A percentile compares a stretch with the other conserved stretches of the same genome.
Evolutionary conservation across 2,888 invertebrate genomes (phyloP).

Genomic region (Abscondita cerata): DNA sequence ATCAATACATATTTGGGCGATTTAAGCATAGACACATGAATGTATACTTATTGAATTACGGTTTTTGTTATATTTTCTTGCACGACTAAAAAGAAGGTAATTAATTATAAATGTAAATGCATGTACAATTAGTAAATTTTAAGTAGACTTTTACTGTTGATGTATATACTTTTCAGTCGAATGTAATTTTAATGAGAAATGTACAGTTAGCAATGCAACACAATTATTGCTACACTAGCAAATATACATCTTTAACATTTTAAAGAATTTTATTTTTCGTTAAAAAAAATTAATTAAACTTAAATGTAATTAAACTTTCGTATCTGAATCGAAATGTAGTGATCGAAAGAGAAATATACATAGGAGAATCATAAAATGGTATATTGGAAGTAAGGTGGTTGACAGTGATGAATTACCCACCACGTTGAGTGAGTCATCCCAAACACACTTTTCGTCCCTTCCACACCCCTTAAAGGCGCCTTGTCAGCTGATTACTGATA

Average conservation of each 20-base stretch:
- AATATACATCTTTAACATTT: slow-evolving; percentile 53
- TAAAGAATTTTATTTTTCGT: not conserved
- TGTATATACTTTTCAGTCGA: slow-evolving; percentile 52
- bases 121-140: slow-evolving; percentile 51
- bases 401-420: slow-evolving; percentile 58
- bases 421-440: slow-evolving; percentile 57
- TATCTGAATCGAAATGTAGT: slow-evolving; percentile 30
- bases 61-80: slow-evolving; percentile 30
- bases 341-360: slow-evolving; percentile 55
- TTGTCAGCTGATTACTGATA: slow-evolving; percentile 49
- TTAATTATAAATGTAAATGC: slow-evolving; percentile 51
- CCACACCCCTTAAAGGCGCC: slow-evolving; percentile 41
- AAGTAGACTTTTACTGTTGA: slow-evolving; percentile 52
- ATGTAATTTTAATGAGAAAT: slow-evolving; percentile 54
- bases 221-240: slow-evolving; percentile 54
- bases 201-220: slow-evolving; percentile 55
- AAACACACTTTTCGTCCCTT: slow-evolving; percentile 35
- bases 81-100: slow-evolving; percentile 32
- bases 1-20: not conserved
- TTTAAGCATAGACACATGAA: slow-evolving; percentile 23
- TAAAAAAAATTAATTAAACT: not conserved
- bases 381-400: slow-evolving; percentile 59
- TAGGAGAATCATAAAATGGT: slow-evolving; percentile 58
- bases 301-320: slow-evolving; percentile 4
- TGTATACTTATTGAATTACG: slow-evolving; percentile 15